These are phyloP conservation scores for Drepana falcataria DNA, from an alignment of 2,888 invertebrate species.

Conservation along the genomic window DNA sequence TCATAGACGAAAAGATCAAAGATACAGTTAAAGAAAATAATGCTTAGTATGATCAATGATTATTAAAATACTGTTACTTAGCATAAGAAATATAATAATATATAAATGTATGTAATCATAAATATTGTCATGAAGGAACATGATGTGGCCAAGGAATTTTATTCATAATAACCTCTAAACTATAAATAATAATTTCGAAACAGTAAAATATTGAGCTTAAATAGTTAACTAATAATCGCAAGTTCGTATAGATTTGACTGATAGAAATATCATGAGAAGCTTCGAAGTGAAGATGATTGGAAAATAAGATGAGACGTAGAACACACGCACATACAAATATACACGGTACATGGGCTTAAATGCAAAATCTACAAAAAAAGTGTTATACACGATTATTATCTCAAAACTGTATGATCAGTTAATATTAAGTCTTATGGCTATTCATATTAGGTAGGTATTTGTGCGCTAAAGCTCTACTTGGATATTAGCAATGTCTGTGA, in stretches of 20 bases:
- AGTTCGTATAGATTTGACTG: constrained; percentile 3
- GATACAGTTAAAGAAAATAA: constrained; percentile 7
- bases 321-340: constrained; percentile 69
- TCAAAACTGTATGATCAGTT: constrained; percentile 66
- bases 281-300: constrained; percentile 18
- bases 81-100: constrained; percentile 17
- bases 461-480: constrained; percentile 74
- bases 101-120: constrained; percentile 18
- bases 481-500: constrained; percentile 50
- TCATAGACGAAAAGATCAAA: constrained; percentile 26
- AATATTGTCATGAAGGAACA: constrained; percentile 70
- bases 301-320: constrained; percentile 51
- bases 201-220: too few relatives aligned
- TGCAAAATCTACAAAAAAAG: constrained; percentile 72
- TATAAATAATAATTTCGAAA: neutral
- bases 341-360: constrained; percentile 74
- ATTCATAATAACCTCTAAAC: constrained; percentile 1
- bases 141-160: constrained; percentile 47
- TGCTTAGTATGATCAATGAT: neutral
- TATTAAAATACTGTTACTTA: constrained; percentile 10
- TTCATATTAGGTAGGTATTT: constrained; percentile 53
- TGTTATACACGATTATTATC: constrained; percentile 71
- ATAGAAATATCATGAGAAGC: constrained; percentile 12
- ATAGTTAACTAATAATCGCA: too few relatives aligned
- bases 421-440: constrained; percentile 65